Evolutionary conservation across 1,140 invertebrate species (phyloP).

Genomic region (Carcinoscorpius rotundicauda): DNA sequence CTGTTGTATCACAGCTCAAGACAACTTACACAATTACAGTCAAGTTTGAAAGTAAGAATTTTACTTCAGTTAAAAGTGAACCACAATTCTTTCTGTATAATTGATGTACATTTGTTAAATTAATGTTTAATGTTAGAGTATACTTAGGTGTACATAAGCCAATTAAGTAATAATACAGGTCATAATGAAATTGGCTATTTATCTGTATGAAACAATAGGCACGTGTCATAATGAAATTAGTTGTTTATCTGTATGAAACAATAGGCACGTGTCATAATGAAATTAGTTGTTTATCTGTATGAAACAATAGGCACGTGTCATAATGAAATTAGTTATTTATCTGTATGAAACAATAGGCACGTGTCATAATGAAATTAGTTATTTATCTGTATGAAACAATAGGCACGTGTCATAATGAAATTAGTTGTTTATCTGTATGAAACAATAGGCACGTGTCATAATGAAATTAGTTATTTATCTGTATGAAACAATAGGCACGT

Average conservation of each 20-base stretch:
- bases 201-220: too few species aligned
- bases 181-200: neutral
- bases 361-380: neutral
- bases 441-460: too few species aligned
- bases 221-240: neutral
- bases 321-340: neutral
- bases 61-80: neutral
- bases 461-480: neutral
- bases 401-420: neutral
- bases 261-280: neutral
- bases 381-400: too few species aligned
- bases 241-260: too few species aligned
- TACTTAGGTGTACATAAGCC: neutral
- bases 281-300: neutral
- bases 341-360: too few species aligned
- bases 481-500: too few species aligned
- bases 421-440: neutral
- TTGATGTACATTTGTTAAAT: neutral
- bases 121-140: neutral
- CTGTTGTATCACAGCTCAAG: constrained; percentile 37
- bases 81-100: neutral
- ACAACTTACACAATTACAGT: constrained; percentile 37
- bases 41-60: constrained; percentile 31
- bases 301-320: too few species aligned
- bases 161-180: neutral